Evolutionary conservation across 2,797 vertebrate species (phyloP), one percentile per base, ranked within the genome.

Genomic region (Halcyon chelicuti): DNA sequence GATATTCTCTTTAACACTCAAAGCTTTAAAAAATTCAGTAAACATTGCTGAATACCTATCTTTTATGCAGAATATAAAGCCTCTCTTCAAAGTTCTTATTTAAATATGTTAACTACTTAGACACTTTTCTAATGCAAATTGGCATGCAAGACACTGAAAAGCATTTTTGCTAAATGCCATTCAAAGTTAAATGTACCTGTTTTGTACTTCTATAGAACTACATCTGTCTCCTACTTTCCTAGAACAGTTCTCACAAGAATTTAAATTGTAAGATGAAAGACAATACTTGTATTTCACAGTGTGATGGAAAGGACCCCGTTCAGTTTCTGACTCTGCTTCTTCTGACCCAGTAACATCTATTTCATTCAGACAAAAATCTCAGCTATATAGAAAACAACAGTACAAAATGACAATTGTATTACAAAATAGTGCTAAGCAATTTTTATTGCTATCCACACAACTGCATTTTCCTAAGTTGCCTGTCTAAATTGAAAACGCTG

Each of bases 81-180:
- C 29, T 82, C 19, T 44, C 74, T 93, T 96, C 92, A 95, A 88
- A 96, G 84, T 29, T 90, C 68, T 89, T 86, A 91, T 88, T 94
- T 94, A 95, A 97, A 94, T 91, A 91, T 91, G 72, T 93, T 96
- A 97, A 93, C 81, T 94, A 86, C 91, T 93, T 91, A 95, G 74
- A 82, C 79, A 80, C 22, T 94, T 95, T 93, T 94, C 37, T 84
- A 93, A 96, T 95, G 92, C 74, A 96, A 97, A 97, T 91, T 93
- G 65, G 47, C 67, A 91, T 87, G 87, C 95, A 95, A 97, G 93
- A 93, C 42, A 72, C n/a, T 55, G 82, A 91, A 95, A 93, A 81
- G 70, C 25, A 71, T 81, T 93, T 95, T 93, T 95, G 62, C 63
- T 89, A 71, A 52, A 81, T 54, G 62, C 84, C 94, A 93, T 88